phyloP scores from a whole-genome alignment of 1,140 invertebrate genomes.

The Globodera ellingtonae region DNA sequence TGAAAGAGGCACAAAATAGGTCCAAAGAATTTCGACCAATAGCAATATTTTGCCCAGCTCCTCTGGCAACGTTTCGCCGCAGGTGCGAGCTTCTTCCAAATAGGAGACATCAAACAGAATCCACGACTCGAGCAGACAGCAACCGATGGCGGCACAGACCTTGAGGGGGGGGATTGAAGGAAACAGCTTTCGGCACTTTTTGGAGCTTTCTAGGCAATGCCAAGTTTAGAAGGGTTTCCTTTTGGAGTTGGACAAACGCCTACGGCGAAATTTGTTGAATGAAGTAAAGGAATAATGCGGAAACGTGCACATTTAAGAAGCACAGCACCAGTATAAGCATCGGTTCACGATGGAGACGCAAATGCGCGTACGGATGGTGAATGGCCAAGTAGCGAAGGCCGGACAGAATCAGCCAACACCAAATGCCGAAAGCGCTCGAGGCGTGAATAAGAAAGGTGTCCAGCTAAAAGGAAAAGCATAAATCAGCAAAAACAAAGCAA shows the following conservation, averaged over 20 bases:
- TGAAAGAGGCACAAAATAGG: slow-evolving; percentile 56
- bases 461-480: slow-evolving; percentile 35
- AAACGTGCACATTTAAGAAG: background rate
- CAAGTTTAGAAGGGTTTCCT: too few relatives aligned
- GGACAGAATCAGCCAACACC: slow-evolving; percentile 50
- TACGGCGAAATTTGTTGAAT: too few relatives aligned
- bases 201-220: too few relatives aligned
- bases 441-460: slow-evolving; percentile 50
- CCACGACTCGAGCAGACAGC: slow-evolving; percentile 47
- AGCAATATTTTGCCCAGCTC: slow-evolving; percentile 45
- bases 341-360: slow-evolving; percentile 46
- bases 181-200: background rate
- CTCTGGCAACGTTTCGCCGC: slow-evolving; percentile 45
- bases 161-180: slow-evolving; percentile 11
- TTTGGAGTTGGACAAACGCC: too few relatives aligned
- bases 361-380: slow-evolving; percentile 46
- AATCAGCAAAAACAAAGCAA: slow-evolving; percentile 8
- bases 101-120: slow-evolving; percentile 59
- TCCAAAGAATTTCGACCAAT: slow-evolving; percentile 55
- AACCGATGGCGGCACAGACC: slow-evolving; percentile 34
- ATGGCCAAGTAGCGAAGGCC: slow-evolving; percentile 46
- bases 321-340: slow-evolving; percentile 38
- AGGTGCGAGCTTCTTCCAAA: slow-evolving; percentile 28
- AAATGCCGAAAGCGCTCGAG: slow-evolving; percentile 45
- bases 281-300: too few relatives aligned